A percentile compares a stretch with the other conserved stretches of the same genome.
These are phyloP conservation scores for Hermatobates lingyangjiaoensis DNA, from an alignment of 1,140 invertebrate genomes.

Conservation along the genomic window DNA sequence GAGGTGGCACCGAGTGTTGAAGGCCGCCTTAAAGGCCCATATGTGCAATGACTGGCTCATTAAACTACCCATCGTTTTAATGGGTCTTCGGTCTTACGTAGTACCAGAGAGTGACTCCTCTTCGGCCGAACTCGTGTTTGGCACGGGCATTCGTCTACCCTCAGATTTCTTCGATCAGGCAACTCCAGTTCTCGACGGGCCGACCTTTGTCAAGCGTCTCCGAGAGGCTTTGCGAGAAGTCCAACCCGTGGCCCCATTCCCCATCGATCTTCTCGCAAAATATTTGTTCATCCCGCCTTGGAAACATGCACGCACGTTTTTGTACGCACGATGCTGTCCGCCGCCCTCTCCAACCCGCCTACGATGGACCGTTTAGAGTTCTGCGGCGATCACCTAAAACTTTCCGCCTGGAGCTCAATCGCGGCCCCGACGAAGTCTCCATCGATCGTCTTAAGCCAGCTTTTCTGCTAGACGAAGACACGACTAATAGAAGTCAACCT, in stretches of 20 bases:
- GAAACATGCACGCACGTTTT: slow-evolving; percentile 15
- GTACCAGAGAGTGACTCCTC: slow-evolving; percentile 17
- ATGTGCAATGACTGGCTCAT: slow-evolving; percentile 6
- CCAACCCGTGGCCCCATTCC: neutral
- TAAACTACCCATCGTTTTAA: slow-evolving; percentile 22
- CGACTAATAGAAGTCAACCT: no score
- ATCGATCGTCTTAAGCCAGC: slow-evolving; percentile 17
- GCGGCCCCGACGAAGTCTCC: slow-evolving; percentile 2
- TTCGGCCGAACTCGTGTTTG: slow-evolving; percentile 13
- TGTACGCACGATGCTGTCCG: slow-evolving; percentile 10
- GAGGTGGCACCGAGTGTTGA: slow-evolving; percentile 18
- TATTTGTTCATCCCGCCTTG: slow-evolving; percentile 14
- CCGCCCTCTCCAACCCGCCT: slow-evolving; percentile 7
- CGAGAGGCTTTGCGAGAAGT: neutral
- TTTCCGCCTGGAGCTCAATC: slow-evolving; percentile 6
- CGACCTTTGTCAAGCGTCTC: neutral
- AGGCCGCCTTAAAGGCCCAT: no score
- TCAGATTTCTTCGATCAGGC: neutral
- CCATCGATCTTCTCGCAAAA: neutral
- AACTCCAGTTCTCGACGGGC: neutral
- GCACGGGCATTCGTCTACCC: neutral
- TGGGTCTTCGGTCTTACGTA: slow-evolving; percentile 21
- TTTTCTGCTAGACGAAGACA: neutral
- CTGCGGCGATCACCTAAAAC: slow-evolving; percentile 8
- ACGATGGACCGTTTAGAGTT: slow-evolving; percentile 15